Conservation (phyloP, 30 jellyfish, hydroid and myxozoan species). For the Morbakka virulenta region DNA sequence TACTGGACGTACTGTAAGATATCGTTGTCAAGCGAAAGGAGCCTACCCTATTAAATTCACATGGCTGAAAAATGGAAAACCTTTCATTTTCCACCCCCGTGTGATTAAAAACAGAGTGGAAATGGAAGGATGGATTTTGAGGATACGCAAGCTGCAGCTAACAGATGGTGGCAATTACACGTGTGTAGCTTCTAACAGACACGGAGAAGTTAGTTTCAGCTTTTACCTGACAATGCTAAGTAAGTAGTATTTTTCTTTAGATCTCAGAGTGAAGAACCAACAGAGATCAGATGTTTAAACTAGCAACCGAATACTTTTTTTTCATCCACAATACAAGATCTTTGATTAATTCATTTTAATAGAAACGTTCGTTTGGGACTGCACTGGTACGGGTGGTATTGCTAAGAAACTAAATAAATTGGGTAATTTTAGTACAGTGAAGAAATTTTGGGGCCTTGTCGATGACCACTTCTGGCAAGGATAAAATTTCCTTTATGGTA, state of each 20-base stretch:
- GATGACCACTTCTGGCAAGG: too few relatives aligned
- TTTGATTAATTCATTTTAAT: too few relatives aligned
- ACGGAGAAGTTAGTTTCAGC: constrained; percentile 74
- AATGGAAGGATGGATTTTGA: not conserved
- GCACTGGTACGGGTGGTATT: too few relatives aligned
- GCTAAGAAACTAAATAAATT: too few relatives aligned
- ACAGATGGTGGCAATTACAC: constrained; percentile 79
- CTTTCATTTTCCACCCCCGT: not conserved
- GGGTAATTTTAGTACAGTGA: too few relatives aligned
- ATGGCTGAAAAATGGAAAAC: constrained; percentile 80
- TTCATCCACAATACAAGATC: too few relatives aligned
- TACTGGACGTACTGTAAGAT: constrained; percentile 41
- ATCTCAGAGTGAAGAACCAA: not conserved
- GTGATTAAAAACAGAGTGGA: constrained; percentile 18
- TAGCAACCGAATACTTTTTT: too few relatives aligned
- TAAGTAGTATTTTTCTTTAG: constrained; percentile 13
- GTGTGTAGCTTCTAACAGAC: constrained; percentile 67
- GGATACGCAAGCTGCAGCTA: constrained; percentile 11
- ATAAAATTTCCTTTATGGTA: too few relatives aligned
- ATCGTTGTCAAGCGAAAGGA: constrained; percentile 72
- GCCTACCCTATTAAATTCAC: constrained; percentile 50
- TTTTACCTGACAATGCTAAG: constrained; percentile 54
- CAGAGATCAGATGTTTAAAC: too few relatives aligned
- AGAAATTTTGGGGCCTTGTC: too few relatives aligned
- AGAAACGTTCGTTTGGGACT: too few relatives aligned